Evolutionary conservation across 1,140 invertebrate genomes (phyloP).

Genomic region (Drosophila sturtevanti): DNA sequence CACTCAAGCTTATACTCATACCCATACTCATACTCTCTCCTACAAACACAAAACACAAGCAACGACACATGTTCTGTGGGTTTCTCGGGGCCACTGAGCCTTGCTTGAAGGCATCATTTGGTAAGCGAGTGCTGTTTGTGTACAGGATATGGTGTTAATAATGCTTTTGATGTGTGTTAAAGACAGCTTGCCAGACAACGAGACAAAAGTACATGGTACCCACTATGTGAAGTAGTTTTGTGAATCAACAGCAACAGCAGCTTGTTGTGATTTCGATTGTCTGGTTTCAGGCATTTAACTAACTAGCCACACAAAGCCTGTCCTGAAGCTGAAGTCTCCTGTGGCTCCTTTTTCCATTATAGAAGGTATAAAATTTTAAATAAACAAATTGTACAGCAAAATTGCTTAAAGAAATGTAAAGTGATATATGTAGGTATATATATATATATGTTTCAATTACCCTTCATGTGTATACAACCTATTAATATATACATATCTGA

Average conservation of each 20-base stretch:
- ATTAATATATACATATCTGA: no score
- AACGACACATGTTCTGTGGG: constrained; percentile 72
- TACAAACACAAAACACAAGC: constrained; percentile 17
- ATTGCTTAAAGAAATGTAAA: not conserved
- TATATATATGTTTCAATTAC: no score
- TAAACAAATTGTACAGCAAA: not conserved
- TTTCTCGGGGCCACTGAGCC: constrained; percentile 55
- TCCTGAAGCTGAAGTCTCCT: constrained; percentile 3
- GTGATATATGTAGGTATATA: not conserved
- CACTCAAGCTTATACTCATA: constrained; percentile 37
- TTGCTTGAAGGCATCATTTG: constrained; percentile 71
- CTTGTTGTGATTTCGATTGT: not conserved
- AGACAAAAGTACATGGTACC: constrained; percentile 44
- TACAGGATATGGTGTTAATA: constrained; percentile 69
- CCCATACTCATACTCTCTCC: not conserved
- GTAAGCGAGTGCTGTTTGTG: constrained; percentile 47
- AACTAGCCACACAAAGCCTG: not conserved
- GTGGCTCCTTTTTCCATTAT: not conserved
- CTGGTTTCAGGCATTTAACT: not conserved
- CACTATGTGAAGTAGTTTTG: not conserved
- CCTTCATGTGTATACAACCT: no score
- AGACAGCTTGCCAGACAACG: constrained; percentile 66
- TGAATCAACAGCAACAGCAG: not conserved
- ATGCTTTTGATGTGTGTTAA: constrained; percentile 79
- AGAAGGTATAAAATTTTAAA: not conserved